Base-by-base conservation (phyloP, 2,113 vertebrate genomes). In the Triplophysa siluroides region DNA sequence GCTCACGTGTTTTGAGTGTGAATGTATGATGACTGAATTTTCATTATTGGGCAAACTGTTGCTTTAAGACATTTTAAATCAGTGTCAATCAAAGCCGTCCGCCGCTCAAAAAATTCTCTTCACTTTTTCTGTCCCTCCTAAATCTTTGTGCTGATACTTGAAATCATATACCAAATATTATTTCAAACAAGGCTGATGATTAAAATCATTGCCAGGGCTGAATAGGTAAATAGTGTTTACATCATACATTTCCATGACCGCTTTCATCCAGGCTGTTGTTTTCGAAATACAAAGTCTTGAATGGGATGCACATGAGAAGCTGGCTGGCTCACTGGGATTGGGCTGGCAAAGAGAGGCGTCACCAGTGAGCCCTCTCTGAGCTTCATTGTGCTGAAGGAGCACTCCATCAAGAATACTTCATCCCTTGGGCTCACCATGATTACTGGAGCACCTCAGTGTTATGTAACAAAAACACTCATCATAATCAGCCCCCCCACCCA, bases 381-480 rank as follows among this genome's bases (percentile, higher is more conserved):
- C 50, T 23, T 9, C 52, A 61, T 65, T 82, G 71, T 81, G 45
- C 56, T 83, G 78, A 86, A 80, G 47, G 78, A 72, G 81, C 83
- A 68, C 79, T 89, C 69, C 81, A 80, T 41, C 69, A 69, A 73
- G 70, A 83, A 69, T 76, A 72, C 33, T 76, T 87, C 58, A 77
- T 85, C 65, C 76, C 65, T 29, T 33, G 33, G n/a, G 75, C 78
- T 75, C 76, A 81, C 64, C 66, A 85, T 89, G 87, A 92, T 90
- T 89, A 85, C 69, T 89, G 72, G 77, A 89, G 79, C 86, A 82
- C 62, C 64, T 12, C 62, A 21, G 38, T 68, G 85, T 92, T 91
- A 76, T 81, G 83, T 88, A 90, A 91, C 82, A 79, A 67, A 80
- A 84, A 76, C 83, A 64, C 81, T 84, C 83, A 88, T 90, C 81